A percentile compares a stretch with the other conserved stretches of the same genome.
These are phyloP conservation scores for Pontoporia blainvillei DNA, from an alignment of 2,113 vertebrate species.

Conservation along the genomic window DNA sequence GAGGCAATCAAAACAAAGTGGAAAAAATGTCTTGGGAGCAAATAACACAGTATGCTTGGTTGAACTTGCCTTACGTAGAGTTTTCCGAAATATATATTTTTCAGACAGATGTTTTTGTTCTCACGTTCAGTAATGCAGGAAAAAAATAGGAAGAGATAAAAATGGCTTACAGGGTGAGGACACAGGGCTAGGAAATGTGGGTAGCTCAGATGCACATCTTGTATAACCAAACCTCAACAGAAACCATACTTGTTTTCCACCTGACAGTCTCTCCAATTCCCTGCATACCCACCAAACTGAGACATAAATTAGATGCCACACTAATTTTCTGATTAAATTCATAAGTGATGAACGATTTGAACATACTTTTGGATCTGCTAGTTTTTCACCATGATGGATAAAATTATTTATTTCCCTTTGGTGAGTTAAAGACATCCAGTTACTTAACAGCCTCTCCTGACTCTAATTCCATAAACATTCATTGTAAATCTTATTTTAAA, in stretches of 20 bases:
- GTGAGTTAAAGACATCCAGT: neutral
- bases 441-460: slow-evolving; percentile 5
- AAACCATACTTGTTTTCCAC: neutral
- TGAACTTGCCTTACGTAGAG: neutral
- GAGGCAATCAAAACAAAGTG: slow-evolving; percentile 21
- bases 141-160: neutral
- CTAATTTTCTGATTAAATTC: neutral
- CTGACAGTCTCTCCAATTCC: neutral
- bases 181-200: neutral
- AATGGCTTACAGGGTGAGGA: neutral
- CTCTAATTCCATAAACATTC: slow-evolving; percentile 29
- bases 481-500: slow-evolving; percentile 29
- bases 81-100: neutral
- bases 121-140: neutral
- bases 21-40: neutral
- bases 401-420: slow-evolving; percentile 41
- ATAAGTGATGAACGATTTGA: slow-evolving; percentile 7
- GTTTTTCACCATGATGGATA: neutral
- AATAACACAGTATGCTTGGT: slow-evolving; percentile 1
- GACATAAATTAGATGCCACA: slow-evolving; percentile 13
- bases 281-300: neutral
- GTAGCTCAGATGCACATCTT: too few species aligned
- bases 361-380: neutral
- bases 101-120: slow-evolving; percentile 23
- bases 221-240: neutral